Conservation (phyloP, 2,113 vertebrate genomes). For the Pseudonaja textilis region DNA sequence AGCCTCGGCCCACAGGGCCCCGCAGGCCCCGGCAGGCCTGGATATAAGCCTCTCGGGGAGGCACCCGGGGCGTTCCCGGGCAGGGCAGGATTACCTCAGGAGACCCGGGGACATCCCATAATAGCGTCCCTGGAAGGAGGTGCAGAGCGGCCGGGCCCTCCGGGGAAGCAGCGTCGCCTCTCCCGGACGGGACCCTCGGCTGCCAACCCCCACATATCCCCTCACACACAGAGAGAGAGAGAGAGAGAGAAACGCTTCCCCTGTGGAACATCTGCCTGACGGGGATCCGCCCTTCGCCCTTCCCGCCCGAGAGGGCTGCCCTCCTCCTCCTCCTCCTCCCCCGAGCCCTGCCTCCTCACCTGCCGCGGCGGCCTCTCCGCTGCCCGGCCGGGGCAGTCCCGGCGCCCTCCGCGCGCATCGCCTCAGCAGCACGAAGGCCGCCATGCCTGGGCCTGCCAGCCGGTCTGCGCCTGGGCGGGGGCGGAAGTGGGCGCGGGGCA, state of each 20-base stretch:
- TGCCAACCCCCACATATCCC: neutral
- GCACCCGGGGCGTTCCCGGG: neutral
- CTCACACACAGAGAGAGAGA: neutral
- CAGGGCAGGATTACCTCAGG: neutral
- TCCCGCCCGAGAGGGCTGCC: neutral
- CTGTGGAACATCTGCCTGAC: neutral
- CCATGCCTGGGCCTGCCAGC: neutral
- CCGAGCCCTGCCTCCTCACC: neutral
- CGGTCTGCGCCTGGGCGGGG: neutral
- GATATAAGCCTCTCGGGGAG: neutral
- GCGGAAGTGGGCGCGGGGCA: neutral
- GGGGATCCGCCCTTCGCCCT: neutral
- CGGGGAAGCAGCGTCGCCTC: neutral
- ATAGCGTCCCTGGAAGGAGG: neutral
- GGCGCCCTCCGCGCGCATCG: constrained; percentile 25
- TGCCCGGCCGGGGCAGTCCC: neutral
- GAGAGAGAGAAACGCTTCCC: neutral
- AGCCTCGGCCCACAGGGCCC: no score
- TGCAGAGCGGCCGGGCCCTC: neutral
- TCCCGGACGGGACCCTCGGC: neutral
- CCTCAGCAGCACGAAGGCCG: constrained; percentile 54
- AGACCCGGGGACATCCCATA: neutral
- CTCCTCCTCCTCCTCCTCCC: neutral
- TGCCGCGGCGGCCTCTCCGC: neutral
- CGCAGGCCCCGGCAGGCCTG: no score